A percentile compares a stretch with the other conserved stretches of the same genome.
Evolutionary conservation across 92 coral and sea anemone species (phyloP).

Genomic region (Porites rus): DNA sequence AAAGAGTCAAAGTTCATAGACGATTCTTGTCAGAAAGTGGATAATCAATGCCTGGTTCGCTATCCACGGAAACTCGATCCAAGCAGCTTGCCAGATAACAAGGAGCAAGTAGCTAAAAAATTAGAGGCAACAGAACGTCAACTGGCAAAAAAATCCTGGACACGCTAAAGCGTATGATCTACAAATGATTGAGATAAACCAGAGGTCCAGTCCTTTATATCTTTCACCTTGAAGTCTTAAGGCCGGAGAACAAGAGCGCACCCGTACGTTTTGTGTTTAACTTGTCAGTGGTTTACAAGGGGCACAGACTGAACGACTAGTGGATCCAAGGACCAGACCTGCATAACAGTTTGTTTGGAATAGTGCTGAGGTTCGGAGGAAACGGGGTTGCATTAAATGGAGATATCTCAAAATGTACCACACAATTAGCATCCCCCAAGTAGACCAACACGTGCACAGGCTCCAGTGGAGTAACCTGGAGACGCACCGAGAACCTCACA

Average conservation of each 20-base stretch:
- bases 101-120: constrained; percentile 58
- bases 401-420: constrained; percentile 72
- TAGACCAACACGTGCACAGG: constrained; percentile 72
- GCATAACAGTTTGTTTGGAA: constrained; percentile 62
- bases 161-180: constrained; percentile 63
- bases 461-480: constrained; percentile 71
- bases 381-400: constrained; percentile 50
- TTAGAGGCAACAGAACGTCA: constrained; percentile 62
- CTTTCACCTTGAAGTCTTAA: constrained; percentile 61
- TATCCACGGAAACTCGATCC: constrained; percentile 73
- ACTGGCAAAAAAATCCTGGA: constrained; percentile 41
- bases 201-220: constrained; percentile 69
- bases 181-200: constrained; percentile 56
- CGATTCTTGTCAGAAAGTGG: constrained; percentile 57
- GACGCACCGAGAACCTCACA: constrained; percentile 54
- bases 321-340: constrained; percentile 78
- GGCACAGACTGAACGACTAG: constrained; percentile 64
- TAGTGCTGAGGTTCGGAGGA: constrained; percentile 62
- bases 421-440: constrained; percentile 58
- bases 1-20: constrained; percentile 64
- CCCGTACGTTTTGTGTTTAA: constrained; percentile 71
- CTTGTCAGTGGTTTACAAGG: constrained; percentile 65
- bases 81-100: constrained; percentile 52
- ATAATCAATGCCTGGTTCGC: constrained; percentile 60
- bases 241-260: constrained; percentile 55